phyloP scores from a whole-genome alignment of 1,140 invertebrate species.

The Temnothorax curvispinosus region DNA sequence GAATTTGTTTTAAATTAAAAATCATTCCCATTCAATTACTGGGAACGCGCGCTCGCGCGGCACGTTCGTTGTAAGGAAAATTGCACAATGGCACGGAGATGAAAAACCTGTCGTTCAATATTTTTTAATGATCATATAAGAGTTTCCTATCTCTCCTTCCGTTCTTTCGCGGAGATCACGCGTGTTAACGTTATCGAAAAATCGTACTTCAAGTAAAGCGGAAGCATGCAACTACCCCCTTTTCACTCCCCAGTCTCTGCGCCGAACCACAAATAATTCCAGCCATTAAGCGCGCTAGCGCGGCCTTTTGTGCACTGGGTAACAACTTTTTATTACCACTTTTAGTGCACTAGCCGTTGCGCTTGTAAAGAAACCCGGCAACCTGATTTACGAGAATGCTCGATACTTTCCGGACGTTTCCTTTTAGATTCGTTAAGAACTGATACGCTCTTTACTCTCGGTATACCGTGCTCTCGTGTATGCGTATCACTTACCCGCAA shows the following conservation, averaged over 20 bases:
- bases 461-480: neutral
- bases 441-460: conserved; percentile 4
- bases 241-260: too few relatives aligned
- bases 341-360: conserved; percentile 41
- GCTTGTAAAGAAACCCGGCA: conserved; percentile 14
- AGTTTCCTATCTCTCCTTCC: neutral
- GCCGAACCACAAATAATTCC: conserved; percentile 34
- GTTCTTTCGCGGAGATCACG: neutral
- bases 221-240: neutral
- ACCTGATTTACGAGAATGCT: conserved; percentile 58
- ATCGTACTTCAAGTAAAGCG: conserved; percentile 22
- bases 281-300: conserved; percentile 34
- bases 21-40: neutral
- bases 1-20: too few relatives aligned
- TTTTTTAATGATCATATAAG: neutral
- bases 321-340: conserved; percentile 64
- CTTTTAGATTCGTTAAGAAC: conserved; percentile 5
- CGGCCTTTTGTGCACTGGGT: conserved; percentile 2
- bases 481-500: neutral
- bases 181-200: conserved; percentile 41
- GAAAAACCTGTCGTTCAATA: neutral
- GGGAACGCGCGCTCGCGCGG: neutral
- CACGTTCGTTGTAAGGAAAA: neutral
- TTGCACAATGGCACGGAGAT: neutral
- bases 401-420: conserved; percentile 10